Evolutionary conservation across 2,113 vertebrate species (phyloP), one percentile per base, ranked within the genome.

Genomic region (Thalassarche chlororhynchos): DNA sequence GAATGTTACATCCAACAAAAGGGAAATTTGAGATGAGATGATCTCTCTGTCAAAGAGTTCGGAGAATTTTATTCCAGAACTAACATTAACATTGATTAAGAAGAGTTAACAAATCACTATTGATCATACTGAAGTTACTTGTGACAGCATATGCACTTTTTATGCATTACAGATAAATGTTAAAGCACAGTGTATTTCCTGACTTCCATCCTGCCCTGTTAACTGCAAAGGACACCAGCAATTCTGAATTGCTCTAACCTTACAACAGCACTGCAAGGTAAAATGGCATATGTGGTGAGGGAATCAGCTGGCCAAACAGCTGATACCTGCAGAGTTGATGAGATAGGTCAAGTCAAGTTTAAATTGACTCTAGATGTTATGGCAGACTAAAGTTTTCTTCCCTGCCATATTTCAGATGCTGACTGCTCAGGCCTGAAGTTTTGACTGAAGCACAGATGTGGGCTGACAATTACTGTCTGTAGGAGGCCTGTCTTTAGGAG

Each of bases 111-210:
- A 7, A 54, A 76, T 42, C n/a, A 8, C 19, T 83, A 12, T 38
- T 68, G 55, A 79, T 68, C n/a, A 11, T 14, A 28, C 8, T 32
- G 47, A 79, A 54, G 25, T 51, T n/a, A n/a, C 34, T 34, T 4
- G 3, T 62, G 38, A 58, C 10, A 46, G 54, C 23, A 26, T 26
- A 61, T 21, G 24, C 12, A 15, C 17, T 25, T 83, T 85, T 80
- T 25, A 52, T 0, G 0, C 21, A 5, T 74, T 47, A 26, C 4
- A 72, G 23, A 8, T 10, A 26, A 38, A 42, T n/a, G 23, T 66
- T 75, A 58, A 66, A 79, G 12, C 28, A 13, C 25, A 6, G 17
- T 6, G 10, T 25, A 11, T 38, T 81, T 75, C 14, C 21, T 64
- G 51, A 54, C 17, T 42, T 58, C 32, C 38, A 17, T 14, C 32